Evolutionary conservation across 2,797 vertebrate species (phyloP), one percentile per base, ranked within the genome.

Genomic region (Sylvilagus floridanus): DNA sequence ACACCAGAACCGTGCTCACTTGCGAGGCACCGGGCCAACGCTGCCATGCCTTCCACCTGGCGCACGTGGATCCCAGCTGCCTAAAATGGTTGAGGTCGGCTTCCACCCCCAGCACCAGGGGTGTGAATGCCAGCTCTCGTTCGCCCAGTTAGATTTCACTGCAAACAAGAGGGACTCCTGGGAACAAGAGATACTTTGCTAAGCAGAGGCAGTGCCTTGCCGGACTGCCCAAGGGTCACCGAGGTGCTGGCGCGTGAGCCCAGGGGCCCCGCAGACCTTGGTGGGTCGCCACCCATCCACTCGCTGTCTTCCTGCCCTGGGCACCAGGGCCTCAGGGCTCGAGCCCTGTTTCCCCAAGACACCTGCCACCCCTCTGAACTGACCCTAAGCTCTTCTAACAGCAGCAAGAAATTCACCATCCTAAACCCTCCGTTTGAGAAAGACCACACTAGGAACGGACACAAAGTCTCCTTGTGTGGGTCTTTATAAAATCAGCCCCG

Each of bases 401-500:
- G 54, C n/a, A 81, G 11, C 5, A 69, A 93, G n/a, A 62, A 95
- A 76, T 60, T 12, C 75, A n/a, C 22, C 85, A 68, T 26, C 57
- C 68, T 76, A 35, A 84, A 90, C 86, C 24, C 66, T 57, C 13
- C 54, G 13, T 71, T 78, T 83, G 47, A 92, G 71, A 94, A n/a
- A 88, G 14, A 84, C 84, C 82, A 88, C 4, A 35, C 35, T 84
- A 81, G 32, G 14, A 83, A 84, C 2, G 47, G 30, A 81, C 14
- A 32, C 37, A 52, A 68, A 72, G 24, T 42, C 24, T 24, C 35
- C 28, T 3, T 84, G 30, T 68, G 88, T 65, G 50, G 28, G 14
- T 68, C 71, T 89, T 95, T 17, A 92, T 71, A 71, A 96, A 90
- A 68, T 72, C 14, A 17, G 19, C 19, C 14, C 37, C 37, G 37